phyloP scores from a whole-genome alignment of 2,113 vertebrate genomes.

The Salvator merianae region DNA sequence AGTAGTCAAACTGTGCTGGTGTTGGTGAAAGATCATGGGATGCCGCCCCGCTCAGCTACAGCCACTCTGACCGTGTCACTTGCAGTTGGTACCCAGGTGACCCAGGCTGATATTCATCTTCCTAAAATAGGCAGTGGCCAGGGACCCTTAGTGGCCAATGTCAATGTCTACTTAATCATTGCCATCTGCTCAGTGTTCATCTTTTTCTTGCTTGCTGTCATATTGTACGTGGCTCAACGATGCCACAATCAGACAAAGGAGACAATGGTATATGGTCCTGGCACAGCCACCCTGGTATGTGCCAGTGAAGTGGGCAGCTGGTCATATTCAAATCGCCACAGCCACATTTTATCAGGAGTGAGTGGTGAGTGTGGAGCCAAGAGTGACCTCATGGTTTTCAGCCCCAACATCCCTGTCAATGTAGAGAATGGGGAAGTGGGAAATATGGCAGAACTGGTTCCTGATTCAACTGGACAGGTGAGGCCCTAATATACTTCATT shows the following conservation, averaged over 20 bases:
- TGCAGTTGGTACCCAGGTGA: neutral
- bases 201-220: constrained; percentile 61
- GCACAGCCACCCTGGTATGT: constrained; percentile 9
- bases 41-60: neutral
- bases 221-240: neutral
- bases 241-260: neutral
- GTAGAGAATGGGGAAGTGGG: constrained; percentile 7
- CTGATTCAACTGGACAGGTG: constrained; percentile 5
- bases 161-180: constrained; percentile 4
- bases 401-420: constrained; percentile 8
- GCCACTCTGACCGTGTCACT: constrained; percentile 1
- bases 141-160: neutral
- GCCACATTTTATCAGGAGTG: constrained; percentile 9
- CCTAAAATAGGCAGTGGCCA: neutral
- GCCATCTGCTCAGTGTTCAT: constrained; percentile 12
- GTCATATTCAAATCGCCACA: constrained; percentile 10
- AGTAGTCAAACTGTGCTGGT: neutral
- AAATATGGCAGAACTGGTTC: neutral
- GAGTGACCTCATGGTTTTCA: constrained; percentile 18
- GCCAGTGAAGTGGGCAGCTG: constrained; percentile 25
- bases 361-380: neutral
- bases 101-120: neutral
- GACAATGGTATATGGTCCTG: constrained; percentile 12
- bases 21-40: constrained; percentile 7
- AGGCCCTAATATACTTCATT: neutral